A percentile compares a stretch with the other conserved stretches of the same genome.
These are phyloP conservation scores for Muscicapa adusta DNA, from an alignment of 2,113 vertebrate species.

Conservation along the genomic window DNA sequence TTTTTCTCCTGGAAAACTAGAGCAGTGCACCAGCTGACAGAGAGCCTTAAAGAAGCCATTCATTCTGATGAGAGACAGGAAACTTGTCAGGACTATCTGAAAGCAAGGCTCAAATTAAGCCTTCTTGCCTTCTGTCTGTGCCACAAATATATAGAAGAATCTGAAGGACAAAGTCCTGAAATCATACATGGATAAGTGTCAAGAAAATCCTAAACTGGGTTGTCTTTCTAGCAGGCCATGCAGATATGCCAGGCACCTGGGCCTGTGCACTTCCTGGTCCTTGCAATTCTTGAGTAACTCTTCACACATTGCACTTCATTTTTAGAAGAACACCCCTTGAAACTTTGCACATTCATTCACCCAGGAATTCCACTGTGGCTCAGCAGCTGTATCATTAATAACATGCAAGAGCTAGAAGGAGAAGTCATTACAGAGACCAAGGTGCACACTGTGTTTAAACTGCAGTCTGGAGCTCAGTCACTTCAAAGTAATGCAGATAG, in stretches of 20 bases:
- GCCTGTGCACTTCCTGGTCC: fast-evolving
- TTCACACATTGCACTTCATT: background rate
- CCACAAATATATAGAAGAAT: background rate
- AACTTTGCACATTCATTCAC: background rate
- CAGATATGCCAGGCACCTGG: background rate
- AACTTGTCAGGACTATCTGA: background rate
- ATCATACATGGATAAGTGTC: background rate
- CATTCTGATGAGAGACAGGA: background rate
- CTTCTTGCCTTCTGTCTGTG: background rate
- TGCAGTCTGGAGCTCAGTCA: background rate
- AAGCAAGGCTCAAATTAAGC: background rate
- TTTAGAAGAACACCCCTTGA: background rate
- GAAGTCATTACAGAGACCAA: background rate
- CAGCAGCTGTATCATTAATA: background rate
- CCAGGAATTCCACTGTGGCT: background rate
- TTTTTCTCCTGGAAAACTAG: background rate
- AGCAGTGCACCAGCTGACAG: background rate
- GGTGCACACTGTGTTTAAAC: background rate
- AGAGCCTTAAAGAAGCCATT: background rate
- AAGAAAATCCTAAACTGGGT: background rate
- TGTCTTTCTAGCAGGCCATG: background rate
- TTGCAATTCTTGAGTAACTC: background rate
- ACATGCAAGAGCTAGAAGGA: background rate
- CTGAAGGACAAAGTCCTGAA: background rate
- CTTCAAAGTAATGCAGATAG: background rate